These are phyloP conservation scores for Syngnathus acus DNA, from an alignment of 2,797 vertebrate species.

Conservation along the genomic window DNA sequence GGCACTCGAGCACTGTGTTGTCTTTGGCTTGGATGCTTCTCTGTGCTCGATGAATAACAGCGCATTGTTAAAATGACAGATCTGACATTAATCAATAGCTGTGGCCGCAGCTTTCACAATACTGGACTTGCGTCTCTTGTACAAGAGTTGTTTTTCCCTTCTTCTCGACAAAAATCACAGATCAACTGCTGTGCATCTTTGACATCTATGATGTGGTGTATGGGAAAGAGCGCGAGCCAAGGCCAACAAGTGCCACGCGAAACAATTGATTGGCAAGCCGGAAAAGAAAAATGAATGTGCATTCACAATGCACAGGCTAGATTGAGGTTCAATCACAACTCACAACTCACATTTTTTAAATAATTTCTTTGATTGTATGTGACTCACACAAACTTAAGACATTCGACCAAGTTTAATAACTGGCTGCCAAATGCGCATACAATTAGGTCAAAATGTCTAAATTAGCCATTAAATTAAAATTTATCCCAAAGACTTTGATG, in stretches of 20 bases:
- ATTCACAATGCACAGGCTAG: background rate
- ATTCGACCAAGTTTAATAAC: background rate
- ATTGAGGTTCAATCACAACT: background rate
- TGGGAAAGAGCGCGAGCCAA: conserved; percentile 5
- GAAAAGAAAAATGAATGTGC: background rate
- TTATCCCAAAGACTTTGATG: background rate
- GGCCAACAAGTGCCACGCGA: conserved; percentile 18
- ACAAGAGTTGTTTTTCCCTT: background rate
- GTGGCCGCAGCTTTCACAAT: background rate
- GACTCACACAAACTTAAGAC: background rate
- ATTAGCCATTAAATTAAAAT: background rate
- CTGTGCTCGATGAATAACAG: conserved; percentile 42
- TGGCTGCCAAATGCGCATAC: too few relatives aligned
- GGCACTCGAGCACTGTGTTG: conserved; percentile 18
- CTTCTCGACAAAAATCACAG: background rate
- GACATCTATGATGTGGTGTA: conserved; percentile 6
- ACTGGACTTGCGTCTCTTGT: background rate
- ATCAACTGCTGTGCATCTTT: background rate
- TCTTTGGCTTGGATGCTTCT: conserved; percentile 10
- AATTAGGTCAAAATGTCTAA: background rate
- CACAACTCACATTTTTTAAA: too few relatives aligned
- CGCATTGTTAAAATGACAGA: conserved; percentile 15
- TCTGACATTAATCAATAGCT: background rate
- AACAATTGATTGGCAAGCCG: conserved; percentile 12
- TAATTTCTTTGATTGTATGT: background rate